Evolutionary conservation across 2,797 vertebrate species (phyloP).

Genomic region (Lagocephalus sceleratus): DNA sequence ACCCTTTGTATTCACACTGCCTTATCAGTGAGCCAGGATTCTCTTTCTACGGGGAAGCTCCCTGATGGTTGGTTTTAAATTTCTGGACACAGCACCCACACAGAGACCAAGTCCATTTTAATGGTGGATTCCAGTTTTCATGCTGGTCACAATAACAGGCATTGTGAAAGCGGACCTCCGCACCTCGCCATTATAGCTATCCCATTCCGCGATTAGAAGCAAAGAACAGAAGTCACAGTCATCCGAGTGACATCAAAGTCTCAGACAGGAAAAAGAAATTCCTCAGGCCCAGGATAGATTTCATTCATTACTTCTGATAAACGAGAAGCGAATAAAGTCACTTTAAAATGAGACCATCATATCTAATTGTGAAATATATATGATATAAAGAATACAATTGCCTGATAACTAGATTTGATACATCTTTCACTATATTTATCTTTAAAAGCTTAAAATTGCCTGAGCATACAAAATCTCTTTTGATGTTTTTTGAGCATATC

Average conservation of each 20-base stretch:
- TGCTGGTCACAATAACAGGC: conserved; percentile 63
- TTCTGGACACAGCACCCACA: conserved; percentile 63
- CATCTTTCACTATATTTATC: too few relatives aligned
- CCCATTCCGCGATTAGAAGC: conserved; percentile 55
- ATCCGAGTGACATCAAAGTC: conserved; percentile 51
- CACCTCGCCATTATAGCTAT: conserved; percentile 53
- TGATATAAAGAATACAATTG: conserved; percentile 1
- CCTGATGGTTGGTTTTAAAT: conserved; percentile 66
- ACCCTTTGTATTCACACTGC: conserved; percentile 51
- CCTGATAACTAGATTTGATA: too few relatives aligned
- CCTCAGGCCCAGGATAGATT: conserved; percentile 16
- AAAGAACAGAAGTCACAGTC: conserved; percentile 45
- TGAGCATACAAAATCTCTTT: too few relatives aligned
- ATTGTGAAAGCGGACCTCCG: conserved; percentile 59
- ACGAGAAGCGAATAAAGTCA: conserved; percentile 39
- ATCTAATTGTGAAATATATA: neutral
- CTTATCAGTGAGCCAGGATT: conserved; percentile 65
- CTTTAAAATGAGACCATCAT: conserved; percentile 23
- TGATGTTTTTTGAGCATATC: too few relatives aligned
- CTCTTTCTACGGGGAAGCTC: conserved; percentile 46
- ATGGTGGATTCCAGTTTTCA: conserved; percentile 46
- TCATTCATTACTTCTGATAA: conserved; percentile 24
- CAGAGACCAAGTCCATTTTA: conserved; percentile 51
- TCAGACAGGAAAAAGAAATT: conserved; percentile 54
- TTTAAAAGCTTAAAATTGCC: too few relatives aligned